Percentiles rank a stretch among this genome's conserved stretches.
phyloP scores from a whole-genome alignment of 2,888 invertebrate species.

The Hanleya hanleyi region DNA sequence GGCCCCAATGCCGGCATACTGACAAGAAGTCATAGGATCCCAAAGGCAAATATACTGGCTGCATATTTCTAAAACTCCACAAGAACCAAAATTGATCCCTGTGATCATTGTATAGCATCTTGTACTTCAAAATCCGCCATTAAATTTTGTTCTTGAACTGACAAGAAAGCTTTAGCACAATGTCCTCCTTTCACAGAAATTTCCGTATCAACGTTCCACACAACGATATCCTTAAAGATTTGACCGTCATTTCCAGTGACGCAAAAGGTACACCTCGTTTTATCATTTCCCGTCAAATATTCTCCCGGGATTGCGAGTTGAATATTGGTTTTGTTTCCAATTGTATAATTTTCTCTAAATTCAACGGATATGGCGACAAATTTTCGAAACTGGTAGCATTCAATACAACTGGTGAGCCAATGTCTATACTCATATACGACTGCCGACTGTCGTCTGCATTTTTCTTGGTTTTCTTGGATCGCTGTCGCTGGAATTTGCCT shows the following conservation, averaged over 20 bases:
- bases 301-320: background rate
- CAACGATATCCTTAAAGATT: background rate
- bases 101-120: too few species aligned
- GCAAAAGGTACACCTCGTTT: background rate
- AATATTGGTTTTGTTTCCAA: background rate
- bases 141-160: background rate
- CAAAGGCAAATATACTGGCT: too few species aligned
- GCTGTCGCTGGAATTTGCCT: background rate
- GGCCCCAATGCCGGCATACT: too few species aligned
- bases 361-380: background rate
- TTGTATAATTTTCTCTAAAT: background rate
- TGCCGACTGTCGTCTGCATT: background rate
- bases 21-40: too few species aligned
- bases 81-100: too few species aligned
- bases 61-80: too few species aligned
- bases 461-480: background rate
- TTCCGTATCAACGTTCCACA: background rate
- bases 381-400: background rate
- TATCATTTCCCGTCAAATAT: background rate
- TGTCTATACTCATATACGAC: background rate
- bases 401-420: background rate
- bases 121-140: background rate
- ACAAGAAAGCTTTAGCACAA: background rate
- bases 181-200: background rate
- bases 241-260: background rate